Evolutionary conservation across 2,797 vertebrate species (phyloP).

Genomic region (Monodelphis domestica): DNA sequence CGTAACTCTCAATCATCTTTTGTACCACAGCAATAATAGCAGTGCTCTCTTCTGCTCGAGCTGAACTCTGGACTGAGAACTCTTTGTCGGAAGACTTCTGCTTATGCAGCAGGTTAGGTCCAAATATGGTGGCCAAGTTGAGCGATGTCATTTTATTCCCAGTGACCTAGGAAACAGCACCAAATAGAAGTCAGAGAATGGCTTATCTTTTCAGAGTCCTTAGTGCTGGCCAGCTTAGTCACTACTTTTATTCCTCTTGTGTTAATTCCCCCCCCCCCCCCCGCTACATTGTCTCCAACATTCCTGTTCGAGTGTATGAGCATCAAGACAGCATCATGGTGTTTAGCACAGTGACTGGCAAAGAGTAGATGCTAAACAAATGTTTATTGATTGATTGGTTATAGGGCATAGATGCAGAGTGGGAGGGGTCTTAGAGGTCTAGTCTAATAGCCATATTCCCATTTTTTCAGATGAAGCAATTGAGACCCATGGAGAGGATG

Average conservation of each 20-base stretch:
- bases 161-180: constrained; percentile 86
- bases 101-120: constrained; percentile 96
- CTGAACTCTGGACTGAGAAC: constrained; percentile 95
- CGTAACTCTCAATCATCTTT: constrained; percentile 93
- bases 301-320: background rate
- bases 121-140: constrained; percentile 98
- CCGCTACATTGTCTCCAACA: background rate
- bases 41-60: constrained; percentile 94
- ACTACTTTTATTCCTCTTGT: background rate
- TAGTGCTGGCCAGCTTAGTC: background rate
- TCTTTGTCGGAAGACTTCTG: constrained; percentile 97
- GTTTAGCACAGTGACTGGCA: background rate
- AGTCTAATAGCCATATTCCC: background rate
- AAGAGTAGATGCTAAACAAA: background rate
- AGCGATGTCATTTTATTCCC: constrained; percentile 99
- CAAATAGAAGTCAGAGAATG: background rate
- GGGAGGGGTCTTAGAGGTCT: background rate
- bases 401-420: background rate
- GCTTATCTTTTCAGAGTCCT: constrained; percentile 35
- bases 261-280: background rate
- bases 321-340: background rate
- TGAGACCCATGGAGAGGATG: background rate
- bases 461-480: background rate
- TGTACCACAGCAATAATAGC: constrained; percentile 95
- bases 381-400: background rate